Percentiles rank a stretch among this genome's conserved stretches.
These are phyloP conservation scores for Oedothorax gibbosus DNA, from an alignment of 1,140 invertebrate genomes.

Conservation along the genomic window DNA sequence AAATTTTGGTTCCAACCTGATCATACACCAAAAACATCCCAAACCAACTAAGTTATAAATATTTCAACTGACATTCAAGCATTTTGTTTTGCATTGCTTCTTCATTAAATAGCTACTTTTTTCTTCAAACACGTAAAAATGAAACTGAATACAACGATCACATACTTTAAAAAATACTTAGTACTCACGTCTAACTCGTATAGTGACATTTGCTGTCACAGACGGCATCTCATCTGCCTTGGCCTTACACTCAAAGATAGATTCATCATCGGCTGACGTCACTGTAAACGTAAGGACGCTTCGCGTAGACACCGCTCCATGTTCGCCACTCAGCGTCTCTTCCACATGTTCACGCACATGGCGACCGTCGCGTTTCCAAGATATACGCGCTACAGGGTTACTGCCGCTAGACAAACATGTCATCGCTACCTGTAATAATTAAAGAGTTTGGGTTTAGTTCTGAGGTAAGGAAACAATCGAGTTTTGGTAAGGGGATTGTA, in stretches of 20 bases:
- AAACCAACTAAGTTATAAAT: too few relatives aligned
- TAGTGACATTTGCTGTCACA: constrained; percentile 77
- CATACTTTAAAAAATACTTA: too few relatives aligned
- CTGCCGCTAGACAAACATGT: constrained; percentile 83
- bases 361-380: constrained; percentile 86
- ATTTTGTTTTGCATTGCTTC: background rate
- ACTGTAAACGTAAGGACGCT: constrained; percentile 85
- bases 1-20: too few relatives aligned
- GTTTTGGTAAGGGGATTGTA: too few relatives aligned
- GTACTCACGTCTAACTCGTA: constrained; percentile 71
- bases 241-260: constrained; percentile 83
- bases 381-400: constrained; percentile 90
- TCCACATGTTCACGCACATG: constrained; percentile 55
- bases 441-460: background rate
- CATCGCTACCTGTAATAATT: constrained; percentile 25
- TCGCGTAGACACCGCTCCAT: constrained; percentile 35
- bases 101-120: background rate
- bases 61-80: background rate
- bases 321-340: constrained; percentile 38
- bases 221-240: constrained; percentile 47
- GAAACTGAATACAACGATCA: too few relatives aligned
- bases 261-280: constrained; percentile 85
- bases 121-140: background rate
- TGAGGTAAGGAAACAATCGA: too few relatives aligned
- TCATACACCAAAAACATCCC: too few relatives aligned